Conservation (phyloP, 2,797 vertebrate species). For the Borostomias antarcticus region DNA sequence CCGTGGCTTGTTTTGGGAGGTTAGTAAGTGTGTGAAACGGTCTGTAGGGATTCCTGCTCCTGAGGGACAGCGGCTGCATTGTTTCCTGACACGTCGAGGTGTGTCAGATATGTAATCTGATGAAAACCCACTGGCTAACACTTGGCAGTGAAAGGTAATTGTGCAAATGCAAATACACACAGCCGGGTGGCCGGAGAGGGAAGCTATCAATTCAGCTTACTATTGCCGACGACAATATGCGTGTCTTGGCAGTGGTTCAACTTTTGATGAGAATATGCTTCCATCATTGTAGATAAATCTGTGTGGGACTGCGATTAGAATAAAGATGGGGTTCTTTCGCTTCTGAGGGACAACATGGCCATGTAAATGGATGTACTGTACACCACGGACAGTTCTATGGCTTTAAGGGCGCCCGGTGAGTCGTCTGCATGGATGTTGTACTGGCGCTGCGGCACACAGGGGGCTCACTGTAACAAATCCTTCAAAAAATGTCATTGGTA, state of each 20-base stretch:
- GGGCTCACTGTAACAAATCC: too few species aligned
- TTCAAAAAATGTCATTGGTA: not conserved
- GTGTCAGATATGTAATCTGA: slow-evolving; percentile 48
- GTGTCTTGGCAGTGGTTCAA: slow-evolving; percentile 52
- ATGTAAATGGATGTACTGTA: not conserved
- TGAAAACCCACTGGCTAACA: slow-evolving; percentile 36
- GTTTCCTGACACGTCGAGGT: slow-evolving; percentile 48
- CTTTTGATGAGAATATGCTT: slow-evolving; percentile 55
- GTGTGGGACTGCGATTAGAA: slow-evolving; percentile 32
- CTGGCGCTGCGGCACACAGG: too few species aligned
- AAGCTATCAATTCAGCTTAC: slow-evolving; percentile 53
- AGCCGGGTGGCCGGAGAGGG: slow-evolving; percentile 28
- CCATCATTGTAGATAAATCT: slow-evolving; percentile 45
- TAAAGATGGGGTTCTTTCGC: not conserved
- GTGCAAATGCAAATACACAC: slow-evolving; percentile 53
- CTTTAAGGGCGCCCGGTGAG: too few species aligned
- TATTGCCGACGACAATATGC: slow-evolving; percentile 46
- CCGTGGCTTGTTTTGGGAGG: slow-evolving; percentile 64
- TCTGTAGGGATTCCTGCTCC: slow-evolving; percentile 51
- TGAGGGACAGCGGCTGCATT: slow-evolving; percentile 32
- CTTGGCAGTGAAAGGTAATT: slow-evolving; percentile 49
- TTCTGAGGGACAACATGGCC: not conserved
- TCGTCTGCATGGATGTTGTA: too few species aligned
- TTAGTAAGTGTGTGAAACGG: slow-evolving; percentile 50
- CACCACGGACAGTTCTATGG: too few species aligned